Evolutionary conservation across 2,888 invertebrate species (phyloP).

Genomic region (Rambutsinella grinnellia): DNA sequence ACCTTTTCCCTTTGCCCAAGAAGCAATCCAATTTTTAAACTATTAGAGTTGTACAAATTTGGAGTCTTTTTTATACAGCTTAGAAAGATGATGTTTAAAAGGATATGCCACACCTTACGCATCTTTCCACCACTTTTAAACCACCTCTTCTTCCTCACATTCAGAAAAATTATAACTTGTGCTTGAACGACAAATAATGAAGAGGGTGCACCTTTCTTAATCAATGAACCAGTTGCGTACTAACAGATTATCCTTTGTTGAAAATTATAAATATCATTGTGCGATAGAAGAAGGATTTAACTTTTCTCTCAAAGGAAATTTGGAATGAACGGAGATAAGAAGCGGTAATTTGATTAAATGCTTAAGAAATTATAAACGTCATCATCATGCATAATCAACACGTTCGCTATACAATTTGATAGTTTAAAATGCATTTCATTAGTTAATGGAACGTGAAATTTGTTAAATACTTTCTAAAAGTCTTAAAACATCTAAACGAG

Average conservation of each 20-base stretch:
- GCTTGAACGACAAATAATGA: neutral
- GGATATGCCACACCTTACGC: slow-evolving; percentile 44
- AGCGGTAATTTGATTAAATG: slow-evolving; percentile 48
- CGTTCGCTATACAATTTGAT: too few species aligned
- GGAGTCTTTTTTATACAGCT: neutral
- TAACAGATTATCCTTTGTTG: too few species aligned
- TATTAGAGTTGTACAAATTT: too few species aligned
- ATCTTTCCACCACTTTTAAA: slow-evolving; percentile 28
- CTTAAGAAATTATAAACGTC: too few species aligned
- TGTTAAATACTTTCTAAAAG: slow-evolving; percentile 47
- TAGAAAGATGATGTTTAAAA: slow-evolving; percentile 37
- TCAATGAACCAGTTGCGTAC: slow-evolving; percentile 9
- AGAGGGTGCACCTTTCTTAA: slow-evolving; percentile 24
- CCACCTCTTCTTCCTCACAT: slow-evolving; percentile 5
- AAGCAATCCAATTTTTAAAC: too few species aligned
- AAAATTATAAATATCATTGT: too few species aligned
- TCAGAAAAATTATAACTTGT: neutral
- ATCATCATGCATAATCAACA: too few species aligned
- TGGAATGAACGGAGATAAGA: slow-evolving; percentile 5
- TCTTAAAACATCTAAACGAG: too few species aligned
- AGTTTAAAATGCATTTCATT: too few species aligned
- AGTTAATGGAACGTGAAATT: slow-evolving; percentile 55
- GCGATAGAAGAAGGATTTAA: too few species aligned
- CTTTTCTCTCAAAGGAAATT: too few species aligned
- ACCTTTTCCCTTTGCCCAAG: neutral